Evolutionary conservation across 2,113 vertebrate genomes (phyloP), one percentile per base, ranked within the genome.

Genomic region (Corynorhinus townsendii): DNA sequence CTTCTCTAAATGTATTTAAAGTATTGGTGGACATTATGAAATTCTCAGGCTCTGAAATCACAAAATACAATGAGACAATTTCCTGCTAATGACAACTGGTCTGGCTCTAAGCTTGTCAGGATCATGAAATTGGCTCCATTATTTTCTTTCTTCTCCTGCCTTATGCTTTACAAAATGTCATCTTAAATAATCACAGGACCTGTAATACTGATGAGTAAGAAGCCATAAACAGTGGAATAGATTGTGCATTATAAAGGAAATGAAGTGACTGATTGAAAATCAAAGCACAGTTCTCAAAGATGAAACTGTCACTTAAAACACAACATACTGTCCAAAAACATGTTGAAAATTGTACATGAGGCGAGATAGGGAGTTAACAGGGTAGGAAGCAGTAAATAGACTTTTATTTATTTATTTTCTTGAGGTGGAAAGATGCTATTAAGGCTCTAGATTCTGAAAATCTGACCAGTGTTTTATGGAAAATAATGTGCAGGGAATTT

Each of bases 141-240:
- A 69, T 75, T 85, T 95, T 94, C 40, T 88, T 90, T 56, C 30
- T 79, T 81, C 90, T 84, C 35, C 71, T 90, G 45, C 71, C 66
- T 90, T 92, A 92, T 93, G 91, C 82, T 90, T 90, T 93, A 45
- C 30, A 71, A 92, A 95, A 92, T 89, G 86, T 93, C 86, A 92
- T 88, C 86, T 90, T 77, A 72, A 94, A 33, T 86, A 84, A 85
- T 86, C 86, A 88, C 5, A 45, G 43, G 52, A 85, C 45, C 52
- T 82, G 33, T 56, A 49, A 82, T 45, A 22, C 59, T 85, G 91
- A 73, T 54, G 84, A 90, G 38, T n/a, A 49, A 93, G 81, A 86
- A 90, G 45, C 52, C 59, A 84, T n/a, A 17, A 69, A 49, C 22
- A 69, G 26, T 86, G 86, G 54, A 92, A 82, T 64, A 45, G 33